Conservation (phyloP, 2,888 invertebrate species). For the Cheilosia vernalis region DNA sequence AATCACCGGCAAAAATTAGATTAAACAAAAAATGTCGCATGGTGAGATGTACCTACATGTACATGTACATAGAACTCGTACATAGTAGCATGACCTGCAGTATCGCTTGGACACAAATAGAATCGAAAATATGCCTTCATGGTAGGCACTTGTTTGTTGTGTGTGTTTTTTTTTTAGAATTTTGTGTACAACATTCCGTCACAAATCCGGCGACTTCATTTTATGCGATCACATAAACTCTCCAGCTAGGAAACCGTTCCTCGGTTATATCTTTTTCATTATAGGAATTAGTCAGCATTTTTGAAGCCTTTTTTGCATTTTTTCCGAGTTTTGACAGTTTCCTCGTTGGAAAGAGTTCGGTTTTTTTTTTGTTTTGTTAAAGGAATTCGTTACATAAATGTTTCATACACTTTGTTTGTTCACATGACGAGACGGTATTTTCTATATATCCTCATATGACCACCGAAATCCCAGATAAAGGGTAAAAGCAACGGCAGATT, state of each 20-base stretch:
- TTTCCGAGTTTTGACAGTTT: constrained; percentile 68
- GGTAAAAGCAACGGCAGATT: constrained; percentile 52
- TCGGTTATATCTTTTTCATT: constrained; percentile 50
- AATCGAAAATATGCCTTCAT: constrained; percentile 38
- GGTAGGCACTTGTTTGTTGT: constrained; percentile 3
- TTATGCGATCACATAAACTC: constrained; percentile 55
- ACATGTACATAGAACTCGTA: too few relatives aligned
- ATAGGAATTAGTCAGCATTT: constrained; percentile 65
- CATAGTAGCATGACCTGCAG: constrained; percentile 36
- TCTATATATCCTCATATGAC: constrained; percentile 8
- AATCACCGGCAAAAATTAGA: constrained; percentile 59
- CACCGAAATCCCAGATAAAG: constrained; percentile 16
- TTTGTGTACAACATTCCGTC: constrained; percentile 34
- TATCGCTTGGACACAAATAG: constrained; percentile 36
- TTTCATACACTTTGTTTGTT: constrained; percentile 55
- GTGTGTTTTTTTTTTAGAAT: constrained; percentile 22
- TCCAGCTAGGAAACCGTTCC: constrained; percentile 34
- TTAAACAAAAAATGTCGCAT: constrained; percentile 67
- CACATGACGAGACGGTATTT: constrained; percentile 59
- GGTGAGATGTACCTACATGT: not conserved
- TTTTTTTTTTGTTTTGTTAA: constrained; percentile 16
- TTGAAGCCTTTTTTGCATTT: not conserved
- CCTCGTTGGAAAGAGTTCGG: constrained; percentile 30
- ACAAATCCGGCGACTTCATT: constrained; percentile 30
- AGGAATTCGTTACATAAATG: constrained; percentile 64